These are phyloP conservation scores for Pomatorhinus ruficollis DNA, from an alignment of 2,113 vertebrate genomes.

Conservation along the genomic window DNA sequence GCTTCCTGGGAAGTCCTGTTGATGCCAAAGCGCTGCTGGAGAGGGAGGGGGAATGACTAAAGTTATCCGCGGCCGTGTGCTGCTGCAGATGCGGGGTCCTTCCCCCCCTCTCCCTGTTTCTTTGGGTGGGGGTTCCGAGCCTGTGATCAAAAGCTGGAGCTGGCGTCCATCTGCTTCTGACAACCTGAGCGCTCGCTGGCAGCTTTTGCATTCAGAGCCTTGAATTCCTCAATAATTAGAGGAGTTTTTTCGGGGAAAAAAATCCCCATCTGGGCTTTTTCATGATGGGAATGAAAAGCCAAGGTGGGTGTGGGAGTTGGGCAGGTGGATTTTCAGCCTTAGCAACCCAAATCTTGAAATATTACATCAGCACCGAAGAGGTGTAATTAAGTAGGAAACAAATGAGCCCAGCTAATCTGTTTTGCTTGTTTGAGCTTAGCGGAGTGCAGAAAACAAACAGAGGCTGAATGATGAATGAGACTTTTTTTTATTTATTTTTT, in stretches of 20 bases:
- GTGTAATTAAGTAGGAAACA: slow-evolving; percentile 68
- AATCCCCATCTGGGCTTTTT: slow-evolving; percentile 59
- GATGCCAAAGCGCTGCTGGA: neutral
- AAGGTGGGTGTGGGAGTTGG: slow-evolving; percentile 64
- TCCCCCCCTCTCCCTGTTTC: neutral
- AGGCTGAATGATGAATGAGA: slow-evolving; percentile 52
- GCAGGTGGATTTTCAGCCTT: slow-evolving; percentile 67
- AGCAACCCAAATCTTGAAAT: slow-evolving; percentile 58
- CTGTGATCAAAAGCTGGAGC: slow-evolving; percentile 41
- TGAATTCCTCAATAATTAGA: slow-evolving; percentile 59
- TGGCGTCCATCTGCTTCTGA: slow-evolving; percentile 53
- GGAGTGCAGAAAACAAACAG: slow-evolving; percentile 65
- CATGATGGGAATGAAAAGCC: slow-evolving; percentile 47
- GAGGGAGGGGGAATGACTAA: neutral
- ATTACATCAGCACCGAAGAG: slow-evolving; percentile 51
- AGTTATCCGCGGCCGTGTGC: neutral
- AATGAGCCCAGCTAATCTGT: slow-evolving; percentile 65
- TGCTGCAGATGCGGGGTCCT: slow-evolving; percentile 38
- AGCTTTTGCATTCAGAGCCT: slow-evolving; percentile 23
- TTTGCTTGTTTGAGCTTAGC: slow-evolving; percentile 66
- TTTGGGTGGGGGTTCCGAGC: neutral
- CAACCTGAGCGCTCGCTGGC: slow-evolving; percentile 53
- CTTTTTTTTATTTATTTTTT: neutral
- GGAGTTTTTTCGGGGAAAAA: neutral
- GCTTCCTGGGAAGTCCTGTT: slow-evolving; percentile 61